Base-by-base conservation (phyloP, 1,140 invertebrate species). In the Drosophila athabasca region DNA sequence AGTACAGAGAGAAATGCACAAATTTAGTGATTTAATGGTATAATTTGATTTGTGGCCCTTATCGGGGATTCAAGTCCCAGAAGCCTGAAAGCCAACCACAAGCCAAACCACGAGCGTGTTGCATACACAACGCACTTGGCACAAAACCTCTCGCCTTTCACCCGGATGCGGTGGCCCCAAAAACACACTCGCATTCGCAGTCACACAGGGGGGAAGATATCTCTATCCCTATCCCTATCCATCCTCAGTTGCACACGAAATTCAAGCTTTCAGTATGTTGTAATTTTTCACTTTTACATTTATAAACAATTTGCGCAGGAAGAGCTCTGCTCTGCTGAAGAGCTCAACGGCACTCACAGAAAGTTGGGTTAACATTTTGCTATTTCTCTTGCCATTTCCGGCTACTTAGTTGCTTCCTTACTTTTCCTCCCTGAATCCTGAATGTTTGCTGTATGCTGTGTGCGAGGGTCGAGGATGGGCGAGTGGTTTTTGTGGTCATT, bases 321-420 rank as follows among this genome's bases (percentile, higher is more conserved):
- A 54, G 55, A 29, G 51, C 60, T 61, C 11, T 35, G 8, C 35
- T 35, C 31, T 31, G 48, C 82, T 81, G 77, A 70, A 57, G 61
- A 84, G 80, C 62, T 75, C 64, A 55, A 75, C 51, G 61, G 55
- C 48, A 45, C 17, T 57, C 66, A 74, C 62, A 39, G 2, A 75
- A 78, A 75, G 45, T 75, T 65, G 22, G 11, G 35, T n/a, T 58
- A 73, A 68, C 64, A 64, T 79, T 80, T 67, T 71, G 45, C 62
- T 59, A 71, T 78, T 79, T 84, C 76, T 80, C 74, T 67, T 71
- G 45, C 62, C 62, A 71, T 78, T 79, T 84, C 76, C 80, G 62
- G 72, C 73, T 79, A 69, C 81, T 85, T 71, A 87, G 78, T 67
- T 54, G 61, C 61, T 35, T 66, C 44, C 51, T 43, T 24, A 11